Conservation (phyloP, 2,888 invertebrate genomes). For the Chromoteleia sp. region DNA sequence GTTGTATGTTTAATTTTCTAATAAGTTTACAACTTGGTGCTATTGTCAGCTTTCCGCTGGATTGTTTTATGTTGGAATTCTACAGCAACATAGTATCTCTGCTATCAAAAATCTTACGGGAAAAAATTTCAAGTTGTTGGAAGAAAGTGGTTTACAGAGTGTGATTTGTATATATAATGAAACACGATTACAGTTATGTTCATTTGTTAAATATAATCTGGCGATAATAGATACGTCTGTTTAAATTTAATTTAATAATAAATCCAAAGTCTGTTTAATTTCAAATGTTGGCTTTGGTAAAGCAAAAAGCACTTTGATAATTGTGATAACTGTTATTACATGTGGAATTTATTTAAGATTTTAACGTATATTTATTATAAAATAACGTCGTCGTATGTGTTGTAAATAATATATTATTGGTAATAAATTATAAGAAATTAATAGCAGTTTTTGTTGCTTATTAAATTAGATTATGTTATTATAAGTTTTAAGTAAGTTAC, state of each 20-base stretch:
- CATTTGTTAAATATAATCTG: background rate
- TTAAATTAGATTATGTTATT: background rate
- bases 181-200: background rate
- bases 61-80: slow-evolving; percentile 13
- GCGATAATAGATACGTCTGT: background rate
- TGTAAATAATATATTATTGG: slow-evolving; percentile 18
- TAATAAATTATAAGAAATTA: slow-evolving; percentile 14
- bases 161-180: background rate
- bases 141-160: slow-evolving; percentile 1
- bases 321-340: background rate
- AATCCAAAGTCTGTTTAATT: background rate
- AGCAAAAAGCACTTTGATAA: background rate
- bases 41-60: slow-evolving; percentile 10
- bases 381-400: background rate
- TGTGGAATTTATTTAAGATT: background rate
- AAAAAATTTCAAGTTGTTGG: slow-evolving; percentile 1
- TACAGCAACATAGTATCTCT: background rate
- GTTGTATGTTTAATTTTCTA: slow-evolving; percentile 6
- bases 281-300: background rate
- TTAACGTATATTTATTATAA: slow-evolving; percentile 2
- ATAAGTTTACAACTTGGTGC: slow-evolving; percentile 16
- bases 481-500: too few species aligned
- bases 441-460: background rate
- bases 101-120: background rate
- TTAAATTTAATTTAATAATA: too few species aligned